These are phyloP conservation scores for Urocyon cinereoargenteus DNA, from an alignment of 2,797 vertebrate species.

Conservation along the genomic window DNA sequence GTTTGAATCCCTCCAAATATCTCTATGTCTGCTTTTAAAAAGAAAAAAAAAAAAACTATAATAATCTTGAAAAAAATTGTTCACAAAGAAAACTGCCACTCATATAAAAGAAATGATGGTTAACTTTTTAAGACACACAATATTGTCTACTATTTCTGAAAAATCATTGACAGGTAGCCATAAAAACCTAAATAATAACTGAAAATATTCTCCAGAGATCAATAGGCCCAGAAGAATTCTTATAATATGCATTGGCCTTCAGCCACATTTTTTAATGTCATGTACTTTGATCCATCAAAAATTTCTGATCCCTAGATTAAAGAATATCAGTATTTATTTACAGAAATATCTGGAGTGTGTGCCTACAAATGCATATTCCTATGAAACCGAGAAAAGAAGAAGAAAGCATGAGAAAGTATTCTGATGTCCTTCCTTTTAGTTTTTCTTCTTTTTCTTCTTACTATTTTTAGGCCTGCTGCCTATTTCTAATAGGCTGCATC, in stretches of 20 bases:
- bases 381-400: conserved; percentile 57
- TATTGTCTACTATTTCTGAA: conserved; percentile 39
- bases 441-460: not conserved
- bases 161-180: conserved; percentile 42
- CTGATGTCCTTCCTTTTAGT: not conserved
- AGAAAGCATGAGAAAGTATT: not conserved
- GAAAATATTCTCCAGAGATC: conserved; percentile 49
- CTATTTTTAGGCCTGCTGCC: not conserved
- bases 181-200: conserved; percentile 59
- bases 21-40: conserved; percentile 46
- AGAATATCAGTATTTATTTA: conserved; percentile 60
- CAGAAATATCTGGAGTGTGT: conserved; percentile 35
- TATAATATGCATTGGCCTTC: conserved; percentile 1
- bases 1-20: conserved; percentile 54
- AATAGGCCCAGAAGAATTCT: conserved; percentile 56
- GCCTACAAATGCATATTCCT: conserved; percentile 40
- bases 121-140: conserved; percentile 38
- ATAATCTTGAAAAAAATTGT: conserved; percentile 49
- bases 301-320: conserved; percentile 59
- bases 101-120: conserved; percentile 62
- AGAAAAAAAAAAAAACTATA: not conserved
- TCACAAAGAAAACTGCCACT: conserved; percentile 54
- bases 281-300: conserved; percentile 30
- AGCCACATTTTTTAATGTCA: conserved; percentile 25
- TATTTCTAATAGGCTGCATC: conserved; percentile 4